Conservation (phyloP, 1,140 invertebrate species). For the Hylaeus volcanicus region DNA sequence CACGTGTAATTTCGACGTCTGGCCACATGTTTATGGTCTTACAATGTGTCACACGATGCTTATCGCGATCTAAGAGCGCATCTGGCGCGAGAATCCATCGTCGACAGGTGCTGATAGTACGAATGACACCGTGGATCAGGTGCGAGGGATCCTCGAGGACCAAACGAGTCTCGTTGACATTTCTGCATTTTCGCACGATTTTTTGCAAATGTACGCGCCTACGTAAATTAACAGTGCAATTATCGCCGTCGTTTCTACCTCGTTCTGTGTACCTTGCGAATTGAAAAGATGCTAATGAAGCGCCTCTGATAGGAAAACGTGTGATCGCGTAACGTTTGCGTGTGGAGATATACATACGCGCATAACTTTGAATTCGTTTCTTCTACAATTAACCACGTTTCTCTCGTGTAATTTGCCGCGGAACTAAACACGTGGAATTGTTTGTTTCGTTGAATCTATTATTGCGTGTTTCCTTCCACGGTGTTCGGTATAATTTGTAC, state of each 20-base stretch:
- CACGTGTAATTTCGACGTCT: neutral
- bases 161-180: slow-evolving; percentile 45
- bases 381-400: too few relatives aligned
- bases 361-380: neutral
- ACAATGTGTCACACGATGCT: neutral
- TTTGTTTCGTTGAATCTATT: too few relatives aligned
- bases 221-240: slow-evolving; percentile 41
- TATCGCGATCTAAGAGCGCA: slow-evolving; percentile 41
- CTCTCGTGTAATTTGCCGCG: neutral
- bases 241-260: slow-evolving; percentile 4
- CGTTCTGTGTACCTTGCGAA: slow-evolving; percentile 19
- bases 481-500: too few relatives aligned
- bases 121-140: neutral
- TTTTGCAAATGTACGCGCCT: slow-evolving; percentile 16
- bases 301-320: neutral
- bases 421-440: too few relatives aligned
- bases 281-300: slow-evolving; percentile 18
- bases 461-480: too few relatives aligned
- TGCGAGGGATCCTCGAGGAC: neutral
- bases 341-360: neutral
- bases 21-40: neutral
- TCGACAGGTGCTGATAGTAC: neutral
- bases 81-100: slow-evolving; percentile 52
- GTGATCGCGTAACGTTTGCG: neutral
- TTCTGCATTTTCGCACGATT: slow-evolving; percentile 52